phyloP scores from a whole-genome alignment of 2,888 invertebrate genomes.

The Cremastinae sp. region DNA sequence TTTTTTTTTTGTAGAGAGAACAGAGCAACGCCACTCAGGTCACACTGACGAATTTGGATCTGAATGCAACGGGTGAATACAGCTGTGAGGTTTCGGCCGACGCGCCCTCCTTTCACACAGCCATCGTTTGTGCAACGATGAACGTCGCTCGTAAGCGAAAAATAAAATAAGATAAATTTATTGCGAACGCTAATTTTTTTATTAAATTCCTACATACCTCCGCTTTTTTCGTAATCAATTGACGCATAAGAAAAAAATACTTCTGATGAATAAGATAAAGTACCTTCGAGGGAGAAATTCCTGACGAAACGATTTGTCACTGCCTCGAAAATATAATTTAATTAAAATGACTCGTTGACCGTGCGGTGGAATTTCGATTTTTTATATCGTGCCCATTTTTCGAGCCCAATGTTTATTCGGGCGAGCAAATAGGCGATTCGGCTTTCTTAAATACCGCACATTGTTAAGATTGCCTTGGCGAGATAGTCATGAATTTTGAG shows the following conservation, averaged over 20 bases:
- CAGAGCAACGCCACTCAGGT: constrained; percentile 78
- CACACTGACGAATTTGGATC: constrained; percentile 72
- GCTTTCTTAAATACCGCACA: constrained; percentile 19
- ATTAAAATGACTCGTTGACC: background rate
- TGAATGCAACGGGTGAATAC: constrained; percentile 76
- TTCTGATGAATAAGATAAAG: too few relatives aligned
- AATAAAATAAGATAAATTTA: too few relatives aligned
- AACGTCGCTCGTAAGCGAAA: constrained; percentile 76
- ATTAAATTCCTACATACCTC: too few relatives aligned
- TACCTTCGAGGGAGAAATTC: background rate
- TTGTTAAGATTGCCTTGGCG: constrained; percentile 47
- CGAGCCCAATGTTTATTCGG: background rate
- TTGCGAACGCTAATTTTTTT: too few relatives aligned
- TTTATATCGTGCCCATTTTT: background rate
- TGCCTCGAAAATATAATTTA: background rate
- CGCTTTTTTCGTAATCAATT: background rate
- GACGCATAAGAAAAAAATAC: too few relatives aligned
- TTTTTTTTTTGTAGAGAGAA: constrained; percentile 68
- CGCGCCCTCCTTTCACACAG: constrained; percentile 78
- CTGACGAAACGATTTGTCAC: background rate
- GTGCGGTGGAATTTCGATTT: background rate
- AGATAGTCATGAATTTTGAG: constrained; percentile 57
- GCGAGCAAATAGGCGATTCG: background rate
- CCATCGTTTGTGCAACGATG: constrained; percentile 73
- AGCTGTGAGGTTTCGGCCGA: constrained; percentile 79